A percentile compares a stretch with the other conserved stretches of the same genome.
Evolutionary conservation across 2,888 invertebrate genomes (phyloP).

Genomic region (Xylocampa areola): DNA sequence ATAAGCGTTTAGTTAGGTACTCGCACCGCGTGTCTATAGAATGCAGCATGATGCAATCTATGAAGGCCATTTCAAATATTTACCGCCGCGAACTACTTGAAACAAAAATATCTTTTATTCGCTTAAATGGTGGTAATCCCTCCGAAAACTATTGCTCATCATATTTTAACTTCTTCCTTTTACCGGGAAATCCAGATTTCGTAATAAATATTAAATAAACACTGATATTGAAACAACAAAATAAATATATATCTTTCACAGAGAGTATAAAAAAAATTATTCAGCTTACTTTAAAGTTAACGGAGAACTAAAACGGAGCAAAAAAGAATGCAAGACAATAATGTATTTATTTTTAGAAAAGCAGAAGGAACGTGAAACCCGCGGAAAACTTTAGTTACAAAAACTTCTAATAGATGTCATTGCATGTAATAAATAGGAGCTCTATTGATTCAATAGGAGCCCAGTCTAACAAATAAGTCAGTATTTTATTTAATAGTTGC

Average conservation of each 20-base stretch:
- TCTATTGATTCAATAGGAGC: background rate
- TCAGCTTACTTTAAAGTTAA: too few relatives aligned
- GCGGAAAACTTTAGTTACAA: constrained; percentile 28
- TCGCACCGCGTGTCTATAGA: background rate
- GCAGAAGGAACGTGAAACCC: background rate
- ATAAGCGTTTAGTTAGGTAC: background rate
- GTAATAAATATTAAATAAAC: too few relatives aligned
- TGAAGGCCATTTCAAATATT: constrained; percentile 37
- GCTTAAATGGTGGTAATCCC: background rate
- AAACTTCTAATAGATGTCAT: constrained; percentile 47
- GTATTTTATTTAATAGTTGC: too few relatives aligned
- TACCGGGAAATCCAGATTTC: too few relatives aligned
- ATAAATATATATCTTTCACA: too few relatives aligned
- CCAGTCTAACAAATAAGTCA: too few relatives aligned
- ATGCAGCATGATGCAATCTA: constrained; percentile 51
- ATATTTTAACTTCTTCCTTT: background rate
- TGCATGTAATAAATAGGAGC: constrained; percentile 21
- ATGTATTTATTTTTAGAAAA: constrained; percentile 5
- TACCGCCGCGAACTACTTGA: constrained; percentile 15
- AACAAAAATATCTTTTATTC: background rate
- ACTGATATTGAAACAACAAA: too few relatives aligned
- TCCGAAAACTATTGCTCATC: background rate
- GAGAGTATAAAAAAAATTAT: too few relatives aligned
- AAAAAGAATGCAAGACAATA: constrained; percentile 1
- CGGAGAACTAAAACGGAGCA: background rate